Percentiles rank a stretch among this genome's conserved stretches.
These are phyloP conservation scores for Trissonchulus sp. DNA, from an alignment of 2,888 invertebrate species.

Conservation along the genomic window DNA sequence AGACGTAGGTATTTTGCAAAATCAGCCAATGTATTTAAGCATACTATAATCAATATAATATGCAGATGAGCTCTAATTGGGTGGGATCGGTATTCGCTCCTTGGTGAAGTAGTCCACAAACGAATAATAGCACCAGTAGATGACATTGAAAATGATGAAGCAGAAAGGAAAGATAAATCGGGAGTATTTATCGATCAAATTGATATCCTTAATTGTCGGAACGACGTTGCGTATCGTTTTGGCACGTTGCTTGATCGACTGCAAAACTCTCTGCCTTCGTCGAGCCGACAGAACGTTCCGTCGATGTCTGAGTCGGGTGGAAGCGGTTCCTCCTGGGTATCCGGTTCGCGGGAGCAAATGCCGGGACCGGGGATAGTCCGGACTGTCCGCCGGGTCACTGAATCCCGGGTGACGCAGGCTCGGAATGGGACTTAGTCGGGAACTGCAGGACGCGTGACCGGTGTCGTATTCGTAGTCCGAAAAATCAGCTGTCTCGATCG, in stretches of 20 bases:
- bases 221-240: slow-evolving; percentile 55
- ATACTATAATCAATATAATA: too few relatives aligned
- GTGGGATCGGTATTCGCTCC: background rate
- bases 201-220: slow-evolving; percentile 94
- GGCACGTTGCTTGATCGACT: background rate
- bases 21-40: too few relatives aligned
- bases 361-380: background rate
- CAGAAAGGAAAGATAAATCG: slow-evolving; percentile 88
- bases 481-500: slow-evolving; percentile 9
- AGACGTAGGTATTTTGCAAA: too few relatives aligned
- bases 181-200: slow-evolving; percentile 94
- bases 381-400: background rate
- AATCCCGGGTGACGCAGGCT: slow-evolving; percentile 60
- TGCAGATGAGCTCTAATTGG: slow-evolving; percentile 67
- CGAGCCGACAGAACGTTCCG: background rate
- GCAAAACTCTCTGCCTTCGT: background rate
- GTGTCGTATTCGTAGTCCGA: background rate
- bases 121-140: slow-evolving; percentile 23
- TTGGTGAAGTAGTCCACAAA: slow-evolving; percentile 1
- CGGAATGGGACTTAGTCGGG: slow-evolving; percentile 72
- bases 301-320: background rate
- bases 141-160: slow-evolving; percentile 80
- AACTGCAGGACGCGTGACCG: background rate
- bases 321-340: background rate
- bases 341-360: background rate